Conservation (phyloP, 2,113 vertebrate species). For the Isurus oxyrinchus region DNA sequence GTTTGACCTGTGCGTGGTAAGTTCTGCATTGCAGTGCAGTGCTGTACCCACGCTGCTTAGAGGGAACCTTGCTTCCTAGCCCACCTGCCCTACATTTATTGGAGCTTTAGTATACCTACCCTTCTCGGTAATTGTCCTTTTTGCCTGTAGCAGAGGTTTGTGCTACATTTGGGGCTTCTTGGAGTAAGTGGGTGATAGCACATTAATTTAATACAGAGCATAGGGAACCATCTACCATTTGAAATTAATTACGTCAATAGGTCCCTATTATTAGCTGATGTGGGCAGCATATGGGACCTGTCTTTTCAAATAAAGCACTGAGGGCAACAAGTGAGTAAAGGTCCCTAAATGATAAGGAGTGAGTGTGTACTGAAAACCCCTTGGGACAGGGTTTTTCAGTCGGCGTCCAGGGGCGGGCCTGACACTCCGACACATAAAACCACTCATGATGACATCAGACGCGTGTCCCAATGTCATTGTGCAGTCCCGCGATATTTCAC, state of each 20-base stretch:
- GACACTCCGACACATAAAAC: too few relatives aligned
- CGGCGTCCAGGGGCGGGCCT: too few relatives aligned
- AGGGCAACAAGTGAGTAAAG: neutral
- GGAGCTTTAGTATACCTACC: neutral
- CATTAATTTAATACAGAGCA: neutral
- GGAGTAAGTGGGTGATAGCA: neutral
- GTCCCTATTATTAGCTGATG: neutral
- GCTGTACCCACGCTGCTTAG: too few relatives aligned
- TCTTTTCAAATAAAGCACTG: neutral
- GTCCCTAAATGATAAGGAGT: neutral
- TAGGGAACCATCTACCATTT: neutral
- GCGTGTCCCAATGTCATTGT: too few relatives aligned
- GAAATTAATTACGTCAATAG: neutral
- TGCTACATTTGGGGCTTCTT: neutral
- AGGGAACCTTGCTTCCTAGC: neutral
- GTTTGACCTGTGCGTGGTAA: too few relatives aligned
- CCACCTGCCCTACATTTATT: neutral
- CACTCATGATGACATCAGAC: too few relatives aligned
- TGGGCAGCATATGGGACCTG: neutral
- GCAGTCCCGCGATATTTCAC: too few relatives aligned
- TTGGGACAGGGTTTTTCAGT: too few relatives aligned
- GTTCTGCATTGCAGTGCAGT: too few relatives aligned
- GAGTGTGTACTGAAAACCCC: neutral
- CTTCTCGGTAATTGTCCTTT: neutral
- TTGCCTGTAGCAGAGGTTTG: neutral